Base-by-base conservation (phyloP, 2,888 invertebrate species). In the Lithodes maja region DNA sequence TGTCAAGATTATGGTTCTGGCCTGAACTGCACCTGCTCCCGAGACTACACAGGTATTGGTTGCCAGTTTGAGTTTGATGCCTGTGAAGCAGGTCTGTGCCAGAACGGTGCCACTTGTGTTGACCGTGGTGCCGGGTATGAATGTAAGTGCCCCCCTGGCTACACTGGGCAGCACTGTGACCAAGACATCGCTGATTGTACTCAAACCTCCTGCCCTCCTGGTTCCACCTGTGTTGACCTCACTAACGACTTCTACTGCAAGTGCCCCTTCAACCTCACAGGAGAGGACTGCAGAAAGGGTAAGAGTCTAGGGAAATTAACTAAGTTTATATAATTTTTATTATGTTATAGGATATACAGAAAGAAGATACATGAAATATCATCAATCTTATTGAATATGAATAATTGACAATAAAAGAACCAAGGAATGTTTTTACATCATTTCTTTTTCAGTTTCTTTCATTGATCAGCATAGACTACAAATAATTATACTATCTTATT, bases 1-100 rank as follows among this genome's bases (percentile, higher is more conserved):
- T 99, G 99, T 93, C 98, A 98, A 94, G 99, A 99, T 94, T 99
- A 97, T 93, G 99, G 99, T 3, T 98, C 98, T 0, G 98, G 98
- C 1, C 95, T 99, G 9, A 99, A 99, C 94, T 99, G 99, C 93
- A 97, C 98, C 2, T 99, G 99, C 93, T 96, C 98, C 0, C 95
- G 95, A 79, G 97, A 98, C 93, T 98, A 95, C 93, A 95, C 97
- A 3, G 98, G 98, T 85, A 96, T 98, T 92, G 98, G 98, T 12
- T 98, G 98, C 93, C 98, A 98, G 93, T 98, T 98, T 93, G 98
- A 98, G 93, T 98, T 97, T 93, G 98, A 98, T 93, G 98, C 98
- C 3, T 98, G 98, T 93, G 97, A 97, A 93, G 97, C 96, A 69
- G 96, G 97, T 84, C 75, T 97, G n/a, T 98, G 98, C 93, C 96